Percentiles rank a stretch among this genome's conserved stretches.
phyloP scores from a whole-genome alignment of 2,113 vertebrate species.

The Diadophis punctatus region DNA sequence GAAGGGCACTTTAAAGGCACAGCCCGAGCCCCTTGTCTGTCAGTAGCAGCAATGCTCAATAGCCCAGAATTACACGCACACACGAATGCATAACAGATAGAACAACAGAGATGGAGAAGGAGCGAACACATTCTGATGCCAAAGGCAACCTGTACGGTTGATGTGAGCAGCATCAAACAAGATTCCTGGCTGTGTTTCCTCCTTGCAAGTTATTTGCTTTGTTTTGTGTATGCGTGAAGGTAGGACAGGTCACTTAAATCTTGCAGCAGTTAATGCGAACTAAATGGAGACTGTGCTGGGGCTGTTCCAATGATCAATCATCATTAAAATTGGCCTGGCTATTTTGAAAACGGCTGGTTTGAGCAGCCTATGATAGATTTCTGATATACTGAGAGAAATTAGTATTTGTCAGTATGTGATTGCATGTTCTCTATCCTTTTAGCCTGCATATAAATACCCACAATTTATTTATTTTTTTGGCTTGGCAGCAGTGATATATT shows the following conservation, averaged over 20 bases:
- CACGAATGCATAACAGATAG: neutral
- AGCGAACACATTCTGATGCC: constrained; percentile 3
- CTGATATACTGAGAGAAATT: neutral
- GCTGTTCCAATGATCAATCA: constrained; percentile 14
- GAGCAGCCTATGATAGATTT: neutral
- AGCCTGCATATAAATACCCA: neutral
- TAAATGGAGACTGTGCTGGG: neutral
- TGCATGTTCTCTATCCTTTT: neutral
- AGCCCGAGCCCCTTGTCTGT: neutral
- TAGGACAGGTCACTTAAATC: neutral
- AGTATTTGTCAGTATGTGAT: neutral
- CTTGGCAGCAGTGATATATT: no score
- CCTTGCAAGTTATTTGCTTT: neutral
- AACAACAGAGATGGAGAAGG: constrained; percentile 3
- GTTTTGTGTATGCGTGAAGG: constrained; percentile 4
- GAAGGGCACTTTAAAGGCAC: constrained; percentile 25
- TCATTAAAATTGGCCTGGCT: constrained; percentile 5
- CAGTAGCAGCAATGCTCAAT: constrained; percentile 4
- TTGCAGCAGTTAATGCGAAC: neutral
- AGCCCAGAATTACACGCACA: constrained; percentile 21
- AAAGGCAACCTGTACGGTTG: neutral
- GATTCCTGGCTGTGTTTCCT: neutral
- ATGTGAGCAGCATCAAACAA: neutral
- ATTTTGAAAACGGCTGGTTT: neutral
- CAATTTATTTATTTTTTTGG: neutral